Evolutionary conservation across 2,113 vertebrate genomes (phyloP), one percentile per base, ranked within the genome.

Genomic region (Anoplopoma fimbria): DNA sequence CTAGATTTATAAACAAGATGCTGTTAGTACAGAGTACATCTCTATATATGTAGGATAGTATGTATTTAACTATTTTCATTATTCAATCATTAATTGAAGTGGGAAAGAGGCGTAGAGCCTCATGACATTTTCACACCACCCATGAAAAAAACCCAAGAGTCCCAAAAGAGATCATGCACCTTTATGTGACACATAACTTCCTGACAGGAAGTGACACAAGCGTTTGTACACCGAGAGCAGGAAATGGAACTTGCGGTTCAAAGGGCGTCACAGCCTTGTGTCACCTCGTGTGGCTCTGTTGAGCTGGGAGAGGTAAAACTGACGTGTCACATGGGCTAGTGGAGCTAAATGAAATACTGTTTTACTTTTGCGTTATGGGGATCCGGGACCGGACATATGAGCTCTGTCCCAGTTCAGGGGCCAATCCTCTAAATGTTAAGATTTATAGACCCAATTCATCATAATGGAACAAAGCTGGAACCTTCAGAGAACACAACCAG

Each of bases 181-280:
- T 57, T 71, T 64, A 75, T 85, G 67, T 74, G 82, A 78, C 45
- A 51, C 21, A 53, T 25, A 33, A 29, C 71, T 49, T 69, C 29
- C 67, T 67, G 75, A 81, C 92, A 93, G 94, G 94, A 95, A 95
- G 87, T 93, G 93, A 93, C 90, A 91, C 79, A 86, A 83, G 80
- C 82, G 65, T 91, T 76, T 90, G 91, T 70, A 73, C 74, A 45
- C 80, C 31, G 69, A 91, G 87, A 90, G 85, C 92, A 94, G 93
- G 94, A 95, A 95, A 90, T 94, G 88, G 85, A 90, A 82, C 60
- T 74, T 92, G 88, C 47, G 83, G 88, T 79, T 73, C 17, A 31
- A 72, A 81, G 88, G 86, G 91, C 38, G 91, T 88, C 74, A 76
- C 29, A 27, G 78, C 1, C 13, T 83, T 74, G 74, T 63, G 75